Evolutionary conservation across 2,797 vertebrate species (phyloP).

Genomic region (Buphagus erythrorhynchus): DNA sequence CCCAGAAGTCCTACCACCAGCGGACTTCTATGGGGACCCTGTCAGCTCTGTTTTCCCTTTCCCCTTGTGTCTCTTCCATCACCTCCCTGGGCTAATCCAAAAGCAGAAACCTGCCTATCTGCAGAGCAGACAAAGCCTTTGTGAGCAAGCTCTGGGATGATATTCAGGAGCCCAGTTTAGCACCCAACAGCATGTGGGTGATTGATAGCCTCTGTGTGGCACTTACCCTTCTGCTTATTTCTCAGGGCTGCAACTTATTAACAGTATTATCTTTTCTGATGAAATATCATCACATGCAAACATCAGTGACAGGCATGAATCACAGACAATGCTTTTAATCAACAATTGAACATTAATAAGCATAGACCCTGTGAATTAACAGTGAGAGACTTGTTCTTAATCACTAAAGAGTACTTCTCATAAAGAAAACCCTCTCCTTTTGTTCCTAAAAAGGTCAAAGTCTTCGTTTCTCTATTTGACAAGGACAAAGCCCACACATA

Average conservation of each 20-base stretch:
- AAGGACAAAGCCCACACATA: slow-evolving; percentile 57
- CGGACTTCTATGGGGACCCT: neutral
- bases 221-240: slow-evolving; percentile 43
- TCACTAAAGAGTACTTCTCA: slow-evolving; percentile 64
- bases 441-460: slow-evolving; percentile 73
- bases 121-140: neutral
- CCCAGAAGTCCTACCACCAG: neutral
- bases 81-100: neutral
- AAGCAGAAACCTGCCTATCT: neutral
- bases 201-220: neutral
- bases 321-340: slow-evolving; percentile 66
- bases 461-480: slow-evolving; percentile 66
- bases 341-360: slow-evolving; percentile 69
- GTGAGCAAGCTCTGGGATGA: neutral
- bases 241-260: slow-evolving; percentile 26
- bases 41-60: neutral
- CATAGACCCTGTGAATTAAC: slow-evolving; percentile 73
- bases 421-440: slow-evolving; percentile 66
- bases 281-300: slow-evolving; percentile 58
- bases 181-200: neutral
- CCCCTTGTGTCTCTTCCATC: neutral
- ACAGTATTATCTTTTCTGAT: slow-evolving; percentile 62
- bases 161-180: neutral
- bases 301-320: slow-evolving; percentile 64
- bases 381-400: slow-evolving; percentile 71